Conservation (phyloP, 2,888 invertebrate genomes). For the Tetanocera ferruginea region DNA sequence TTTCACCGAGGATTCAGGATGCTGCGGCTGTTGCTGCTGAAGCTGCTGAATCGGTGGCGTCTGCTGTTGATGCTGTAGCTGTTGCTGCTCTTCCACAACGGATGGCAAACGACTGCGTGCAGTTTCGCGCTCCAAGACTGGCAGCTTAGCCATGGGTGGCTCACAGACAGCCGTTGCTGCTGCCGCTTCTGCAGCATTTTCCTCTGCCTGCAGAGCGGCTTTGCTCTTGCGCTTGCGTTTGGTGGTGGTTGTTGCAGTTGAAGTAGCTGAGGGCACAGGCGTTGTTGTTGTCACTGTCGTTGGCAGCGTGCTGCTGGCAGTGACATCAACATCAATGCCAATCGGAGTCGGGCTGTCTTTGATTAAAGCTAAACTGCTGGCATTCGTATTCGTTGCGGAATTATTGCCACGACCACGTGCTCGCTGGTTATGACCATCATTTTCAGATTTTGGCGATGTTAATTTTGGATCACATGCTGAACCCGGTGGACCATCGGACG, state of each 20-base stretch:
- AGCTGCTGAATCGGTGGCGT: conserved; percentile 43
- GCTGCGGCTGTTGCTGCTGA: conserved; percentile 49
- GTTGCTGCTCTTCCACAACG: conserved; percentile 63
- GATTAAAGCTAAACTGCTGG: conserved; percentile 59
- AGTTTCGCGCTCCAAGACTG: conserved; percentile 65
- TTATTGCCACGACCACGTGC: conserved; percentile 61
- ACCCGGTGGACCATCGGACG: conserved; percentile 70
- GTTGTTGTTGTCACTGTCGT: conserved; percentile 55
- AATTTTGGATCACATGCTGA: conserved; percentile 65
- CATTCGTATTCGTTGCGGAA: conserved; percentile 58
- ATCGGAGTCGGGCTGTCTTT: conserved; percentile 58
- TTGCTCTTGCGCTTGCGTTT: conserved; percentile 76
- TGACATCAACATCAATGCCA: conserved; percentile 56
- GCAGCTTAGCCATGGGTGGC: conserved; percentile 55
- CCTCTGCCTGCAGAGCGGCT: conserved; percentile 67
- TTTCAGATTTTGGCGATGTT: conserved; percentile 70
- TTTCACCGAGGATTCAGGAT: conserved; percentile 72
- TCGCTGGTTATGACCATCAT: conserved; percentile 57
- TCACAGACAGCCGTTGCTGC: conserved; percentile 3
- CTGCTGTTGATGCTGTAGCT: conserved; percentile 47
- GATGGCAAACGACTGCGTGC: conserved; percentile 67
- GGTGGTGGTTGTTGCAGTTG: conserved; percentile 47
- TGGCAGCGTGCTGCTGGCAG: conserved; percentile 49
- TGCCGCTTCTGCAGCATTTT: conserved; percentile 54
- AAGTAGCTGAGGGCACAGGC: conserved; percentile 31